Evolutionary conservation across 2,888 invertebrate genomes (phyloP).

Genomic region (Drosophila multiciliata): DNA sequence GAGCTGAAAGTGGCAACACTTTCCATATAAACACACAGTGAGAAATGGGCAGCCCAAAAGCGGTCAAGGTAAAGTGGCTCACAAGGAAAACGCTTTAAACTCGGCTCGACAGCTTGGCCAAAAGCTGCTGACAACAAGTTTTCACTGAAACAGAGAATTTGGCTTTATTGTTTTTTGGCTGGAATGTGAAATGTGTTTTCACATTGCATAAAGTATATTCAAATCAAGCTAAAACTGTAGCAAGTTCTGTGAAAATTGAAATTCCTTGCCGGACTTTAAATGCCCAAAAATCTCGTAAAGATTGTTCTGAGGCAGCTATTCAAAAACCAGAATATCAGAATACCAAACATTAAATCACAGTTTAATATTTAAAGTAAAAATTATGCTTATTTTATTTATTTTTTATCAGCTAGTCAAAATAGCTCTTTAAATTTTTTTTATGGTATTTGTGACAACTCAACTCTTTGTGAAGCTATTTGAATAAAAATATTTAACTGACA

Average conservation of each 20-base stretch:
- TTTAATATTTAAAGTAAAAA: too few relatives aligned
- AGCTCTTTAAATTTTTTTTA: neutral
- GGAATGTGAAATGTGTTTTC: neutral
- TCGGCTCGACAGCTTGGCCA: constrained; percentile 24
- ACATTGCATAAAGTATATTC: neutral
- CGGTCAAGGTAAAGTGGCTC: constrained; percentile 17
- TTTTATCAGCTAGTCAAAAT: neutral
- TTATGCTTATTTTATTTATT: neutral
- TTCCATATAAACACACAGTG: constrained; percentile 14
- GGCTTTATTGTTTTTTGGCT: neutral
- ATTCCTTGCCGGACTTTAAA: too few relatives aligned
- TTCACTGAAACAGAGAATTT: neutral
- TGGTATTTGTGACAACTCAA: neutral
- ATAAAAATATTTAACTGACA: neutral
- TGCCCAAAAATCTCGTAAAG: neutral
- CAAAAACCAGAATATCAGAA: accelerated
- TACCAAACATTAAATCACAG: neutral
- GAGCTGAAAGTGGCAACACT: constrained; percentile 34
- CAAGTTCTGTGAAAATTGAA: too few relatives aligned
- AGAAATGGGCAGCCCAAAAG: neutral
- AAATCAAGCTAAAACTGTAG: too few relatives aligned
- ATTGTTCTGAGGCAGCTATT: neutral
- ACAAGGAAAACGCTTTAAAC: constrained; percentile 7
- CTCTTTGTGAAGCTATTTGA: neutral
- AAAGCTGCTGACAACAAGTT: neutral